Base-by-base conservation (phyloP, 2,797 vertebrate genomes). In the Chromis chromis region DNA sequence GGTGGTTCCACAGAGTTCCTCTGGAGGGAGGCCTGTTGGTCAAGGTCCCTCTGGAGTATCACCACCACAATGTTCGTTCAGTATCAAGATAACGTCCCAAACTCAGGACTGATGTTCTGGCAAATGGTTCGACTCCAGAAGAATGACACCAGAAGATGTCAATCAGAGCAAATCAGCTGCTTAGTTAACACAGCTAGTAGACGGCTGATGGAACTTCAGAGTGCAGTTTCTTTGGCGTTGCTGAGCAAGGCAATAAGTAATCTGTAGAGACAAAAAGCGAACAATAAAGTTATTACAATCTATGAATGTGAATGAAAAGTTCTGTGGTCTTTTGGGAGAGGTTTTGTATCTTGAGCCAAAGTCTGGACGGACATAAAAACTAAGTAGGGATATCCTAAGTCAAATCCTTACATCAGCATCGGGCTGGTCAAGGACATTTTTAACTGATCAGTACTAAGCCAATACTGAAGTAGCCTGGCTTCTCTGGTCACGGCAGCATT, bases 261-360 rank as follows among this genome's bases (percentile, higher is more conserved):
- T 70, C 90, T 91, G 76, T 6, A 60, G 21, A 78, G n/a, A 83
- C 7, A 78, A 31, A 44, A 25, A 60, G 60, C n/a, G 50, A 63
- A 36, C 6, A 27, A 22, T 58, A 50, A 52, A 25, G 12, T 22
- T 2, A 22, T 11, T 50, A 50, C 9, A 50, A 54, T 2, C 13
- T 7, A 54, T 54, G 50, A 44, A 44, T 44, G 40, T 13, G 16
- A 40, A 40, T 40, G 12, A 40, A 40, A 14, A 8, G 33, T 11
- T 36, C 10, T 36, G 28, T 5, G 11, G 39, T 40, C n/a, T 40
- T 40, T 40, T 40, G 25, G 25, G 25, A 25, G 25, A 4, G 25
- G 25, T 25, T 25, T 25, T 25, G 25, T 25, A 25, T 25, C 25
- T 25, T 25, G 25, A 25, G 25, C 2, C 25, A 25, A 25, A 25